A percentile compares a stretch with the other conserved stretches of the same genome.
phyloP scores from a whole-genome alignment of 2,888 invertebrate species.

The Metalampra italica region DNA sequence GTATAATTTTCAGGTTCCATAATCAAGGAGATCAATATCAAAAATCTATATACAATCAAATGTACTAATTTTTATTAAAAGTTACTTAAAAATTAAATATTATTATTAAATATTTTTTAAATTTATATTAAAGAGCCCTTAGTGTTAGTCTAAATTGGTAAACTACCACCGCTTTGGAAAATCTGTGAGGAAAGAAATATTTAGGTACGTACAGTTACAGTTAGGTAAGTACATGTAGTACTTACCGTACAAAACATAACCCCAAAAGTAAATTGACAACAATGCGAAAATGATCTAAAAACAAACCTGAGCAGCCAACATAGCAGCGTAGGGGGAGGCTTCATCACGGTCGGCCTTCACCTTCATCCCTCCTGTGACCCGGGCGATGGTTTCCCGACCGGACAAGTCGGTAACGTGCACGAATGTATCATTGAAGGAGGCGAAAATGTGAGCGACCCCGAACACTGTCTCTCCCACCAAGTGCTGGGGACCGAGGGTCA shows the following conservation, averaged over 20 bases:
- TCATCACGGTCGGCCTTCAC: constrained; percentile 99
- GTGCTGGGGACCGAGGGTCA: constrained; percentile 96
- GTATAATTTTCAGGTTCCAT: no score
- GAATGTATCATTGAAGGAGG: constrained; percentile 99
- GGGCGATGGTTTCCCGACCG: constrained; percentile 95
- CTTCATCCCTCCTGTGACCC: constrained; percentile 99
- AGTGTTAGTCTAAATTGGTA: no score
- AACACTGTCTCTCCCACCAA: constrained; percentile 98
- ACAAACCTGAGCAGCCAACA: constrained; percentile 98
- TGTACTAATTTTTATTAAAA: no score
- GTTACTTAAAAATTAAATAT: no score
- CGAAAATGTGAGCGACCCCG: constrained; percentile 99
- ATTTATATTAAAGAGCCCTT: no score
- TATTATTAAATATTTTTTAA: no score
- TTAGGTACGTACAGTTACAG: no score
- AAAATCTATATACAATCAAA: no score
- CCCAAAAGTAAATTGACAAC: constrained; percentile 24
- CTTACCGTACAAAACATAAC: constrained; percentile 34
- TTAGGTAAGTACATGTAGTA: no score
- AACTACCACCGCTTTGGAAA: no score
- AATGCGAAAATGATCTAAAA: constrained; percentile 6
- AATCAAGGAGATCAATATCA: no score
- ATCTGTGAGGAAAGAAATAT: no score
- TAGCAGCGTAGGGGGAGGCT: constrained; percentile 99
- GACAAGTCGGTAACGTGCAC: constrained; percentile 99